Evolutionary conservation across 2,113 vertebrate genomes (phyloP), one percentile per base, ranked within the genome.

Genomic region (Platanista minor): DNA sequence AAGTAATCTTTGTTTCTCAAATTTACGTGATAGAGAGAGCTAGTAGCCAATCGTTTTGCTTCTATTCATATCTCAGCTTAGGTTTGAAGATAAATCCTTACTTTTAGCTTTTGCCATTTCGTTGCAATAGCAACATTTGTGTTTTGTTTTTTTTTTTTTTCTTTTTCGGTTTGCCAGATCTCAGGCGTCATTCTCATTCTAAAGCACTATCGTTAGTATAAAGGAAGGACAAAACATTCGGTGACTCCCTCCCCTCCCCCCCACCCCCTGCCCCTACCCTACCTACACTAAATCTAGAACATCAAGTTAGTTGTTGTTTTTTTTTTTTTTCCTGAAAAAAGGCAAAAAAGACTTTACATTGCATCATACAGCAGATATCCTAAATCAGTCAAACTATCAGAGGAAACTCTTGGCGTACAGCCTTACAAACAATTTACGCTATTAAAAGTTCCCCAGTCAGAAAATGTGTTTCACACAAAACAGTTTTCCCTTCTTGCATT

Each of bases 381-480:
- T 99, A 99, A 98, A 98, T 99, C 98, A 98, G 98, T 99, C 98
- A 98, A 99, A 99, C 99, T 99, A 99, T 98, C 99, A 98, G 98
- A 99, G 98, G 98, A 98, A 99, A 98, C 98, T 98, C 98, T 98
- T 91, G 98, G 98, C 98, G 89, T 98, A 98, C 98, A 98, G 98
- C 98, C 98, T 99, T 99, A 99, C 99, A 99, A 99, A 99, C 99
- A 98, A 99, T 98, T 99, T 98, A 99, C 99, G 98, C 98, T 99
- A 99, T 99, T 99, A 99, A 99, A 99, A 99, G 98, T 98, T 98
- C 97, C 98, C 98, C 98, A 98, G 98, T 98, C 98, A 99, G 98
- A 99, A 99, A 99, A 98, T 99, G 98, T 99, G 98, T 99, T 99
- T 99, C 98, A 99, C 99, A 99, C 98, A 99, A 99, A 99, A 99